Percentiles rank a stretch among this genome's conserved stretches.
These are phyloP conservation scores for Heterotis niloticus DNA, from an alignment of 2,113 vertebrate species.

Conservation along the genomic window DNA sequence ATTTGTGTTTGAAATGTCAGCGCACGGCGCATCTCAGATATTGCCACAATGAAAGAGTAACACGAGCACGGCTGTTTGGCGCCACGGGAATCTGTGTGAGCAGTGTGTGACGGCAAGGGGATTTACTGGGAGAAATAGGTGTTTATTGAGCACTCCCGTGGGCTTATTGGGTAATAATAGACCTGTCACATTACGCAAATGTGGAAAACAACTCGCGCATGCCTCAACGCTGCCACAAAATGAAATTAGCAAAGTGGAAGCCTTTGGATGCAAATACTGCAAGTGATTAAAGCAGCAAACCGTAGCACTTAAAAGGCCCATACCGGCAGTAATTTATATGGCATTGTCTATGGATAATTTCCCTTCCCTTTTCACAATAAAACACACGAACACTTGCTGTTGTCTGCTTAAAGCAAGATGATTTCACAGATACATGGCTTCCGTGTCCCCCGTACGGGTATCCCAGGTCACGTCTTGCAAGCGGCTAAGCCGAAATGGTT, in stretches of 20 bases:
- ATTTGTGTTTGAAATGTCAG: constrained; percentile 79
- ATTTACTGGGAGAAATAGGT: constrained; percentile 74
- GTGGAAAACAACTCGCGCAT: constrained; percentile 61
- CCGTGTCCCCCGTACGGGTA: not conserved
- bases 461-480: not conserved
- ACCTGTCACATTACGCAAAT: constrained; percentile 79
- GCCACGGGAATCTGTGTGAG: constrained; percentile 65
- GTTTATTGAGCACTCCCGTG: constrained; percentile 75
- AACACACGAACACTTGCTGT: constrained; percentile 32
- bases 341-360: constrained; percentile 68
- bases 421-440: not conserved
- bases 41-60: constrained; percentile 48
- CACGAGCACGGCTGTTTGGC: constrained; percentile 57
- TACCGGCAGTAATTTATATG: constrained; percentile 73
- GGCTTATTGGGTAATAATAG: constrained; percentile 78
- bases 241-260: constrained; percentile 72
- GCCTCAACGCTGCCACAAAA: constrained; percentile 48
- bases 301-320: constrained; percentile 65
- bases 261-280: constrained; percentile 69
- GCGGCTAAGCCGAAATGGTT: not conserved
- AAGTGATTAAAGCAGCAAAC: constrained; percentile 72
- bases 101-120: constrained; percentile 59
- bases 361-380: constrained; percentile 55
- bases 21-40: constrained; percentile 61
- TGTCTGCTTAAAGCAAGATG: not conserved